A percentile compares a stretch with the other conserved stretches of the same genome.
Evolutionary conservation across 2,888 invertebrate genomes (phyloP).

Genomic region (Epirrita christyi): DNA sequence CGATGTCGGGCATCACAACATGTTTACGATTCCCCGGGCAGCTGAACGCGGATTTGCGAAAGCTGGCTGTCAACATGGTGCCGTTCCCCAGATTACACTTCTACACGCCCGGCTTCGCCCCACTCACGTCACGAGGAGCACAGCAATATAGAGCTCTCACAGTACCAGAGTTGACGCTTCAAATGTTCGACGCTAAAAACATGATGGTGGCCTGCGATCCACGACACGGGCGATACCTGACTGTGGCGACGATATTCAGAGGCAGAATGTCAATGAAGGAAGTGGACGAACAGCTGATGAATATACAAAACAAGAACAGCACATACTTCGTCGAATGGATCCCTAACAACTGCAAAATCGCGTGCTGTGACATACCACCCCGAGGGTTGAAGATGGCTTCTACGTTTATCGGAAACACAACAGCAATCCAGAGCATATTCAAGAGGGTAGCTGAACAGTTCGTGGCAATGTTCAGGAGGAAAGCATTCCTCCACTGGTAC

Average conservation of each 20-base stretch:
- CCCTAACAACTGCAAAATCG: conserved; percentile 91
- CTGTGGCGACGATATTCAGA: conserved; percentile 95
- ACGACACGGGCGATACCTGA: conserved; percentile 94
- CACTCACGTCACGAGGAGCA: conserved; percentile 91
- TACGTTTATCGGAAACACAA: conserved; percentile 94
- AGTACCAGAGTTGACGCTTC: conserved; percentile 93
- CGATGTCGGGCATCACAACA: conserved; percentile 94
- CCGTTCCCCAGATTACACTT: conserved; percentile 88
- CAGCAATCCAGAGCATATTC: conserved; percentile 94
- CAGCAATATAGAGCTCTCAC: conserved; percentile 96
- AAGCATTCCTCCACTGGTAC: conserved; percentile 99
- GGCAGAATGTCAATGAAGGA: conserved; percentile 98
- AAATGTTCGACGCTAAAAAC: conserved; percentile 88
- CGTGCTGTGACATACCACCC: conserved; percentile 92
- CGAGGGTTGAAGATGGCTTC: conserved; percentile 92
- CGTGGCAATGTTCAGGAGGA: conserved; percentile 96
- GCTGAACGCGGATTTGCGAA: conserved; percentile 75
- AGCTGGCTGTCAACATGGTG: conserved; percentile 78
- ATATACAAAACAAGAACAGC: conserved; percentile 91
- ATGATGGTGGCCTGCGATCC: conserved; percentile 97
- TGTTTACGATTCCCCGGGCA: conserved; percentile 88
- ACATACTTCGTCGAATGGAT: conserved; percentile 93
- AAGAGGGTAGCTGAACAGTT: conserved; percentile 94
- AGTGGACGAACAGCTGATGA: conserved; percentile 91
- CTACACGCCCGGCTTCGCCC: conserved; percentile 86